Evolutionary conservation across 2,113 vertebrate genomes (phyloP).

Genomic region (Oophaga pumilio): DNA sequence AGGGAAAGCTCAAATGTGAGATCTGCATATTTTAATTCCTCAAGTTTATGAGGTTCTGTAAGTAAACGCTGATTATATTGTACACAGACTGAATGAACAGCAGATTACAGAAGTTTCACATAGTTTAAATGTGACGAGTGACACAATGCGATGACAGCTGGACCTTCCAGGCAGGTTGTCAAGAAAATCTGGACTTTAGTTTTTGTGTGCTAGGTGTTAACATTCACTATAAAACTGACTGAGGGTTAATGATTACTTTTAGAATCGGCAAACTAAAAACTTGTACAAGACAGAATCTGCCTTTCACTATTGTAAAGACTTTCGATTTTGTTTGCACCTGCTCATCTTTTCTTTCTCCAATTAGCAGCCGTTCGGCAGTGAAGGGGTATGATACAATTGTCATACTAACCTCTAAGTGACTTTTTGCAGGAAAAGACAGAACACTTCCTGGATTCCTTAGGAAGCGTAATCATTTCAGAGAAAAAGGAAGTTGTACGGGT

Average conservation of each 20-base stretch:
- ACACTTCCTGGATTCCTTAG: slow-evolving; percentile 78
- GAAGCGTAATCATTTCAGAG: slow-evolving; percentile 67
- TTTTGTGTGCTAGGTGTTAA: neutral
- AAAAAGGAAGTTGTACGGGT: slow-evolving; percentile 56
- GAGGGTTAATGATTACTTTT: neutral
- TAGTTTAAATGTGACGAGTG: neutral
- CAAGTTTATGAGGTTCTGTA: neutral
- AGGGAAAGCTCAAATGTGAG: neutral
- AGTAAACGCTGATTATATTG: neutral
- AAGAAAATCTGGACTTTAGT: neutral
- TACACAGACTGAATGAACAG: neutral
- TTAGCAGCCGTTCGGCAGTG: neutral
- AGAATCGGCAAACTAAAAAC: neutral
- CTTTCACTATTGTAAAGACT: neutral
- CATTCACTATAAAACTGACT: neutral
- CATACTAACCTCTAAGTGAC: slow-evolving; percentile 70
- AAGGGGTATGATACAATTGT: neutral
- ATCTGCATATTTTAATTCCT: neutral
- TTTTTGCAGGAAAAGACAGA: slow-evolving; percentile 75
- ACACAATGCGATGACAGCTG: neutral
- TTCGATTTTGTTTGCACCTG: neutral
- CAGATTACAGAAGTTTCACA: neutral
- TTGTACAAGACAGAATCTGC: neutral
- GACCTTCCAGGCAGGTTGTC: neutral
- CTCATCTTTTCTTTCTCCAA: neutral